These are phyloP conservation scores for Apolygus lucorum DNA, from an alignment of 1,140 invertebrate species.

Conservation along the genomic window DNA sequence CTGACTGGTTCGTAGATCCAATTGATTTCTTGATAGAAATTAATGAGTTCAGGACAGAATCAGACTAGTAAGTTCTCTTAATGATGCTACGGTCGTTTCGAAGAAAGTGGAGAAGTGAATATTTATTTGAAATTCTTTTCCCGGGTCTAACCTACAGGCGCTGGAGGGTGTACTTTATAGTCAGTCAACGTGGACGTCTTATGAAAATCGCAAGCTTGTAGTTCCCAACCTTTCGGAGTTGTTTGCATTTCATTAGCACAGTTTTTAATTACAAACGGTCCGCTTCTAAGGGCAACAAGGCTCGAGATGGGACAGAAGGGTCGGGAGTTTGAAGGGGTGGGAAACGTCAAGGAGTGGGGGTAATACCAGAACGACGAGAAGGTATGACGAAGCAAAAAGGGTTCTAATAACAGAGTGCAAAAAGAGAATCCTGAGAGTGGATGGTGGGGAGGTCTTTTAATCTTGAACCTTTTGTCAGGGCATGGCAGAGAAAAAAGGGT, in stretches of 20 bases:
- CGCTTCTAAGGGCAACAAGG: background rate
- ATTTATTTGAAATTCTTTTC: too few relatives aligned
- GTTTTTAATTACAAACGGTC: constrained; percentile 10
- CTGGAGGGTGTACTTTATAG: too few relatives aligned
- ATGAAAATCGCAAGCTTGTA: background rate
- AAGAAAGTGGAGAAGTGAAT: too few relatives aligned
- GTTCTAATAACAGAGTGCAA: constrained; percentile 13
- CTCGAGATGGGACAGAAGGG: background rate
- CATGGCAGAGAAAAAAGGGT: background rate
- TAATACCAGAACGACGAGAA: background rate
- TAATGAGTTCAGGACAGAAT: too few relatives aligned
- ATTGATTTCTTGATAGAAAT: too few relatives aligned
- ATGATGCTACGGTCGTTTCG: too few relatives aligned
- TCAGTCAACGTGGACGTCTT: too few relatives aligned
- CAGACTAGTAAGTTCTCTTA: too few relatives aligned
- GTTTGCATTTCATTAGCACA: constrained; percentile 15
- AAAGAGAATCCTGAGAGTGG: background rate
- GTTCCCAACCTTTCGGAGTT: background rate
- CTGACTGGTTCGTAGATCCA: too few relatives aligned
- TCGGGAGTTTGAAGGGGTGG: background rate
- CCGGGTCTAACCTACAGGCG: too few relatives aligned
- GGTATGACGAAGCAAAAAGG: background rate
- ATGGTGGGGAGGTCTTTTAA: background rate
- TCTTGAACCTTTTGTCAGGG: constrained; percentile 10
- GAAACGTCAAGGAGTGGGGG: background rate